A percentile compares a stretch with the other conserved stretches of the same genome.
These are phyloP conservation scores for Sandelia bainsii DNA, from an alignment of 2,797 vertebrate genomes.

Conservation along the genomic window DNA sequence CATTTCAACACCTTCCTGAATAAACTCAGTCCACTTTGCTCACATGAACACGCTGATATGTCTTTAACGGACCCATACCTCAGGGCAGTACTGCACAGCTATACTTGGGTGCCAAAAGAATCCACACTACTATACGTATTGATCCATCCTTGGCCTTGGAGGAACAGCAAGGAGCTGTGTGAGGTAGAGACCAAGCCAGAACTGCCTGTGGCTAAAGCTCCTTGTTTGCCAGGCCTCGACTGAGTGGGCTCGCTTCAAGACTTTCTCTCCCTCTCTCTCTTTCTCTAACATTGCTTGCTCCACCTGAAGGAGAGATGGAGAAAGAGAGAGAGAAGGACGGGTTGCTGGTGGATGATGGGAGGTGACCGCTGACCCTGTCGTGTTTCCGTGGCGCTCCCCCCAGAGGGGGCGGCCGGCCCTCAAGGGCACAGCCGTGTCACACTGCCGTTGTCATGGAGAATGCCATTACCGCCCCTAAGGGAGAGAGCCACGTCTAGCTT, in stretches of 20 bases:
- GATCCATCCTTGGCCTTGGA: constrained; percentile 81
- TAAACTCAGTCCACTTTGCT: constrained; percentile 76
- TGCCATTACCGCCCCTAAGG: constrained; percentile 80
- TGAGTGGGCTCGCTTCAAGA: constrained; percentile 77
- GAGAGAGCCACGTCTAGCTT: constrained; percentile 65
- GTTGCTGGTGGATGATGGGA: constrained; percentile 78
- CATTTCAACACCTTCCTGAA: constrained; percentile 70
- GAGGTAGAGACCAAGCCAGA: constrained; percentile 78
- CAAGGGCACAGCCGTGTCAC: constrained; percentile 81
- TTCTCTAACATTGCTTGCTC: constrained; percentile 28
- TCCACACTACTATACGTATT: constrained; percentile 71
- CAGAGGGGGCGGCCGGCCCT: constrained; percentile 74
- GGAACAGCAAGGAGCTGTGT: constrained; percentile 71
- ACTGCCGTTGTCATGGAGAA: constrained; percentile 81
- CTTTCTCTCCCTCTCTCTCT: constrained; percentile 44
- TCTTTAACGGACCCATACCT: constrained; percentile 77
- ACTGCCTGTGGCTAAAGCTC: constrained; percentile 78
- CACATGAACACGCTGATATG: constrained; percentile 68
- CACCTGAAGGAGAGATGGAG: constrained; percentile 59
- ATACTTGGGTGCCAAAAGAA: constrained; percentile 81
- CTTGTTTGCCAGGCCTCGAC: constrained; percentile 75
- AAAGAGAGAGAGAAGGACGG: constrained; percentile 41
- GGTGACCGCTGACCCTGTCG: constrained; percentile 80
- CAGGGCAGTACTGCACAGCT: constrained; percentile 72
- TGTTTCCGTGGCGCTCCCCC: constrained; percentile 73